Conservation (phyloP, 35 echinoderm and acorn worm species). For the Stichopus chloronotus region DNA sequence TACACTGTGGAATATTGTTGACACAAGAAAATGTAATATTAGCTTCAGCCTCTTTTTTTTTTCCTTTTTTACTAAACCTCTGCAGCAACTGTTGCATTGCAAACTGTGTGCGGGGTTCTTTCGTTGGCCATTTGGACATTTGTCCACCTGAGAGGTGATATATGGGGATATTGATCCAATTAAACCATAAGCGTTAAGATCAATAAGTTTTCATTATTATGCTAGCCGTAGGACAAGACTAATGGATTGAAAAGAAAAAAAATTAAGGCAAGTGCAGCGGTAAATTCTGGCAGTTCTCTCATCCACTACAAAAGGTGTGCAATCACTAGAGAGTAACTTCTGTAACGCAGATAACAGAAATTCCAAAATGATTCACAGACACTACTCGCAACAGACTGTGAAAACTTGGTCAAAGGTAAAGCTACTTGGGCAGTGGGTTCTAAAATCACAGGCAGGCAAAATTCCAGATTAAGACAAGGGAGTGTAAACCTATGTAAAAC, state of each 20-base stretch:
- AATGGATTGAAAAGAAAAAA: conserved; percentile 36
- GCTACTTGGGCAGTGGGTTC: too few species aligned
- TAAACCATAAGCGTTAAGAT: conserved; percentile 29
- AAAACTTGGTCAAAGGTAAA: too few species aligned
- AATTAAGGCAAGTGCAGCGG: not conserved
- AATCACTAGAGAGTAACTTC: too few species aligned
- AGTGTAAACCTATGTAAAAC: too few species aligned
- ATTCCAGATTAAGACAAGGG: too few species aligned
- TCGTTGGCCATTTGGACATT: not conserved
- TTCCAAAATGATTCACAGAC: too few species aligned
- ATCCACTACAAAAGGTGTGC: too few species aligned
- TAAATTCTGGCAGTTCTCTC: not conserved
- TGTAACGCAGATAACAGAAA: too few species aligned
- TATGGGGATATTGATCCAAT: conserved; percentile 39
- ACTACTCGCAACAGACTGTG: too few species aligned
- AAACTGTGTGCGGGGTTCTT: not conserved
- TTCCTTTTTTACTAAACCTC: not conserved
- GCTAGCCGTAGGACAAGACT: not conserved
- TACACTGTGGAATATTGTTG: conserved; percentile 5
- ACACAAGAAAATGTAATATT: conserved; percentile 21
- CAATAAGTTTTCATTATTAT: conserved; percentile 35
- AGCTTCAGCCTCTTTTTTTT: not conserved
- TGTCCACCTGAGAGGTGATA: not conserved
- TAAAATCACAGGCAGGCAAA: too few species aligned
- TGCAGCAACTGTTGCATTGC: conserved; percentile 31